phyloP scores from a whole-genome alignment of 2,113 vertebrate species.

The Chroicocephalus ridibundus region DNA sequence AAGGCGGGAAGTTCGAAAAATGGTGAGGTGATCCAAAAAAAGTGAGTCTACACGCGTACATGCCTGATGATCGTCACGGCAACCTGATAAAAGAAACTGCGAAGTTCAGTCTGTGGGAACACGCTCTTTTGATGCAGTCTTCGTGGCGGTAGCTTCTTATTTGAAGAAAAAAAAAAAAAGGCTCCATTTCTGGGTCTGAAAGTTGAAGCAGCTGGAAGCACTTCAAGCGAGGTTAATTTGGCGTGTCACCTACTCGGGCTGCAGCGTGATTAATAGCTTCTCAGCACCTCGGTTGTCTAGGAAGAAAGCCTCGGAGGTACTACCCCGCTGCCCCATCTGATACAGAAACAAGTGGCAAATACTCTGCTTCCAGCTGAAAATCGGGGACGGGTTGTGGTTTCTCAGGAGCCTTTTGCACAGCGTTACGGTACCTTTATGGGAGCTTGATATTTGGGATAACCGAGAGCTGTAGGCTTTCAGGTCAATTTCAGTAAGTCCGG shows the following conservation, averaged over 20 bases:
- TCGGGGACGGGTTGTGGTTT: fast-evolving
- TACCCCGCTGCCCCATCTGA: not conserved
- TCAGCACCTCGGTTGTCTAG: not conserved
- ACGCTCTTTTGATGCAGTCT: not conserved
- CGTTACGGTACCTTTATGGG: fast-evolving
- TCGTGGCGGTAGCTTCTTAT: not conserved
- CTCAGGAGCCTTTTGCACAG: not conserved
- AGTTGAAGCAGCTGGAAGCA: not conserved
- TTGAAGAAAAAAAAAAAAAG: not conserved
- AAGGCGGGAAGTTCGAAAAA: not conserved
- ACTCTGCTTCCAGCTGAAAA: not conserved
- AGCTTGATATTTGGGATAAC: not conserved
- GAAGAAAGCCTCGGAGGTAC: constrained; percentile 1
- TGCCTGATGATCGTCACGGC: not conserved
- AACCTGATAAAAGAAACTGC: not conserved
- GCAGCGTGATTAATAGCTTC: not conserved
- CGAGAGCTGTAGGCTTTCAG: fast-evolving
- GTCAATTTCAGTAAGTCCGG: not conserved
- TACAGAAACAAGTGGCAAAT: not conserved
- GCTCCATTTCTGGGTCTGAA: not conserved
- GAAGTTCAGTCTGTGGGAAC: not conserved
- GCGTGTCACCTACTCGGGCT: fast-evolving
- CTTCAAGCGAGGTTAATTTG: not conserved
- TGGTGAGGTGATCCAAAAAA: not conserved
- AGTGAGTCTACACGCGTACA: fast-evolving